These are phyloP conservation scores for Chromobotia macracanthus DNA, from an alignment of 2,797 vertebrate genomes.

Conservation along the genomic window DNA sequence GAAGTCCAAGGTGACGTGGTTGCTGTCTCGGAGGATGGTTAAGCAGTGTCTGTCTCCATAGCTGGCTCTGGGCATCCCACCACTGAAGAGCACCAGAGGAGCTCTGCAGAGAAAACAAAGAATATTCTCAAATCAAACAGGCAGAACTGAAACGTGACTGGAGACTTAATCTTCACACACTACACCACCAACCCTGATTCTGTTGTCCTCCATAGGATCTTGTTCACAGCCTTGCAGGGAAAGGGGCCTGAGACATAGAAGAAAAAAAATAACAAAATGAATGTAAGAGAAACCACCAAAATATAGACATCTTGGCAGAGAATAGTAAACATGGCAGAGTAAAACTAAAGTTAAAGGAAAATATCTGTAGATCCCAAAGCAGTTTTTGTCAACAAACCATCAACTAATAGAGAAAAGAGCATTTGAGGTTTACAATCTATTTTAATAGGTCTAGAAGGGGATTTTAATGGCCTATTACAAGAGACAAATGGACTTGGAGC, in stretches of 20 bases:
- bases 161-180: too few relatives aligned
- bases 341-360: slow-evolving; percentile 40
- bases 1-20: slow-evolving; percentile 91
- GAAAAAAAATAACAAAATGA: background rate
- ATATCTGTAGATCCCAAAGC: slow-evolving; percentile 30
- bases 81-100: slow-evolving; percentile 89
- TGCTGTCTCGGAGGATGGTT: slow-evolving; percentile 88
- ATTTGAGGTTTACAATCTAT: slow-evolving; percentile 47
- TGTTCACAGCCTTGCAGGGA: slow-evolving; percentile 97
- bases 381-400: slow-evolving; percentile 46
- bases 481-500: slow-evolving; percentile 27
- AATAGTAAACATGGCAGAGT: background rate
- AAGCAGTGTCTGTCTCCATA: slow-evolving; percentile 96
- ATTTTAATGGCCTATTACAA: slow-evolving; percentile 42
- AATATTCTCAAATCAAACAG: slow-evolving; percentile 32
- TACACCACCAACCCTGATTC: slow-evolving; percentile 82
- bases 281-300: slow-evolving; percentile 8
- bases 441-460: slow-evolving; percentile 52
- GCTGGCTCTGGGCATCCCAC: slow-evolving; percentile 96
- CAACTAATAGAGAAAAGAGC: slow-evolving; percentile 42
- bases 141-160: slow-evolving; percentile 21
- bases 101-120: slow-evolving; percentile 71
- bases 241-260: slow-evolving; percentile 84
- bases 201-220: slow-evolving; percentile 91
- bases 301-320: slow-evolving; percentile 26